Evolutionary conservation across 2,113 vertebrate genomes (phyloP).

Genomic region (Amphiprion percula): DNA sequence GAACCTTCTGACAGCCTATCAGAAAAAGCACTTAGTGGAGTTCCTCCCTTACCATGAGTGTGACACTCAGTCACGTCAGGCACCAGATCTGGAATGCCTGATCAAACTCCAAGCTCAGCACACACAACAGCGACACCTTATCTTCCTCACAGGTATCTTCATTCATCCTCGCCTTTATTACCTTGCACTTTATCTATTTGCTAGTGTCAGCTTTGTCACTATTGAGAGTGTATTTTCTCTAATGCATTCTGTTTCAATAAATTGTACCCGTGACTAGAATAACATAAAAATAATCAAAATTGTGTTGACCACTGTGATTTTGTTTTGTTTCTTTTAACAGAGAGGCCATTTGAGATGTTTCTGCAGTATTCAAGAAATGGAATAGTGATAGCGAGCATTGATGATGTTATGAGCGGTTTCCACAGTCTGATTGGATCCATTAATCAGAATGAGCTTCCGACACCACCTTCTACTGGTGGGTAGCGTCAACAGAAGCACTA

Average conservation of each 20-base stretch:
- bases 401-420: conserved; percentile 92
- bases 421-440: conserved; percentile 89
- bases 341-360: conserved; percentile 88
- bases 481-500: conserved; percentile 5
- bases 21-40: conserved; percentile 95
- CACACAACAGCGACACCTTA: conserved; percentile 92
- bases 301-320: neutral
- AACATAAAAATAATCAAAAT: neutral
- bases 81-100: conserved; percentile 94
- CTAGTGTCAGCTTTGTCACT: neutral
- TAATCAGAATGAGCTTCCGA: conserved; percentile 83
- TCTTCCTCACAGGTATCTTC: conserved; percentile 93
- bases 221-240: neutral
- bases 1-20: conserved; percentile 90
- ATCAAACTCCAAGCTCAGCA: conserved; percentile 94
- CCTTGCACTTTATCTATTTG: neutral
- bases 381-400: conserved; percentile 91
- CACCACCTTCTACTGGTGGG: conserved; percentile 89
- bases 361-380: conserved; percentile 89
- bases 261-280: neutral
- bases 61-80: conserved; percentile 91
- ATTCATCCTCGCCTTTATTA: neutral
- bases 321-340: conserved; percentile 72
- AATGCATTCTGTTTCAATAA: neutral
- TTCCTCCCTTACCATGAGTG: conserved; percentile 96